These are phyloP conservation scores for western clawed frog (Xenopus tropicalis) DNA, from an alignment of 2,113 vertebrate species.

Conservation along the genomic window UCB_Xtro_10.0 CM004443.2:121124001-121124500, in stretches of 20 bases:
- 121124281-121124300: slow-evolving; percentile 51
- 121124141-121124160: slow-evolving; percentile 3
- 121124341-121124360: slow-evolving; percentile 62
- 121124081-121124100: no score
- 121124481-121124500: rapidly evolving
- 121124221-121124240: slow-evolving; percentile 26
- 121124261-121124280: neutral
- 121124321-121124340: slow-evolving; percentile 50
- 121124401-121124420: slow-evolving; percentile 51
- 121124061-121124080: no score
- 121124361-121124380: slow-evolving; percentile 62
- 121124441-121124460: slow-evolving; percentile 63
- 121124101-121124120: neutral
- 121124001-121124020: no score
- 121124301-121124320: slow-evolving; percentile 30
- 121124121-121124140: neutral
- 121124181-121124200: slow-evolving; percentile 49
- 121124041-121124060: no score
- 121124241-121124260: slow-evolving; percentile 10
- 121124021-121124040: no score
- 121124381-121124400: slow-evolving; percentile 70
- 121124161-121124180: slow-evolving; percentile 45
- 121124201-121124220: slow-evolving; percentile 44
- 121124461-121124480: slow-evolving; percentile 59
- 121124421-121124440: slow-evolving; percentile 60